Evolutionary conservation across 2,113 vertebrate genomes (phyloP).

Genomic region (Chaetorhynchus papuensis): DNA sequence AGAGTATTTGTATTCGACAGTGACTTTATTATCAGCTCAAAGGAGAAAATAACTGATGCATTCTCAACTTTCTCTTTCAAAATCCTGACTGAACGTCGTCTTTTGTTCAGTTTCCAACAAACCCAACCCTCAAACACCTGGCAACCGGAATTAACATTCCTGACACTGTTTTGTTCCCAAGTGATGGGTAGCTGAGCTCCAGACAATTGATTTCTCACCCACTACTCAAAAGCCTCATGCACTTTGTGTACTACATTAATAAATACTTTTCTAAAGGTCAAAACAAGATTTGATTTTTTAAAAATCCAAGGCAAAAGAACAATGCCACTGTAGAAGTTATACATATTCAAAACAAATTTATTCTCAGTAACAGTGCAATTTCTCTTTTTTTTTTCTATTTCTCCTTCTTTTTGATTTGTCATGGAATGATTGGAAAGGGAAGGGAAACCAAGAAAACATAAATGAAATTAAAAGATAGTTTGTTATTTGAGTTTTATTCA

Average conservation of each 20-base stretch:
- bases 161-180: not conserved
- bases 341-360: not conserved
- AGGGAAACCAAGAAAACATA: not conserved
- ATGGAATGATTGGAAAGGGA: not conserved
- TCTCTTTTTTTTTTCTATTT: not conserved
- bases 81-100: not conserved
- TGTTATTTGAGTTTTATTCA: not conserved
- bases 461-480: not conserved
- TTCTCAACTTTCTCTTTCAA: not conserved
- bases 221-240: not conserved
- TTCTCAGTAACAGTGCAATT: not conserved
- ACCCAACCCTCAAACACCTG: not conserved
- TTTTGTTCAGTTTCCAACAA: not conserved
- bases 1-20: not conserved
- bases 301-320: not conserved
- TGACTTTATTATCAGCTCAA: not conserved
- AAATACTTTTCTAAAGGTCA: not conserved
- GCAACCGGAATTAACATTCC: not conserved
- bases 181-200: not conserved
- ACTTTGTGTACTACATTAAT: not conserved
- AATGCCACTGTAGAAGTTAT: not conserved
- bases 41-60: not conserved
- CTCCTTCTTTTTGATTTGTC: not conserved
- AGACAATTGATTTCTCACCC: not conserved
- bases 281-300: not conserved